Evolutionary conservation across 1,140 invertebrate genomes (phyloP), one percentile per base, ranked within the genome.

Genomic region (Stegodyphus dumicola): DNA sequence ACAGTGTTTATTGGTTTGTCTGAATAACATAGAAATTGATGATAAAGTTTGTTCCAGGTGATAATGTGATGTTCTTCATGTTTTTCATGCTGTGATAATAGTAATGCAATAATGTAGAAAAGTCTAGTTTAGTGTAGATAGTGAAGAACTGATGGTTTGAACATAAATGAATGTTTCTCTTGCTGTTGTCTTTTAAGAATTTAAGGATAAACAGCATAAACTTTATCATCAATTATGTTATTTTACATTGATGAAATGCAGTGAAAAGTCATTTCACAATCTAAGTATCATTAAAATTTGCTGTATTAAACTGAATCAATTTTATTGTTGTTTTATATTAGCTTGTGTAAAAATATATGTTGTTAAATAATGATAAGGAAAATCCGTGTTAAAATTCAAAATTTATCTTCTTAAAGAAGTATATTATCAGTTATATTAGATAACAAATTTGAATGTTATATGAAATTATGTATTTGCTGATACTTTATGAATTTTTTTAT

Each of bases 81-180:
- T 78, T 18, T 77, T 73, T 86, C 76, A 86, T 86, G 84, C 84
- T 86, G 84, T 86, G 84, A 86, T 86, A 86, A 54, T 86, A 86
- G 84, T 86, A 64, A 78, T 78, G 84, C 84, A 86, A 86, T 86
- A 86, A 86, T 78, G 76, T 86, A 86, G 76, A 78, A 74, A 52
- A 52, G 74, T 69, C 9, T 76, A 77, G 73, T 76, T 85, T 85
- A 85, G 81, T 85, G 74, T 85, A 85, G 81, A 77, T 85, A 76
- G 74, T 85, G 81, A 85, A 85, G 81, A 85, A 84, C 81, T 69
- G 74, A 69, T 51, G 52, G 77, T 33, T 54, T 69, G 77, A 15
- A 54, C 48, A 69, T 10, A 77, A 51, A 53, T 9, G 56, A 60
- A 60, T 60, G 9, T 60, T 60, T 60, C 56, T 60, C 15, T 60